Percentiles rank a stretch among this genome's conserved stretches.
phyloP scores from a whole-genome alignment of 2,113 vertebrate species.

The Struthidea cinerea region DNA sequence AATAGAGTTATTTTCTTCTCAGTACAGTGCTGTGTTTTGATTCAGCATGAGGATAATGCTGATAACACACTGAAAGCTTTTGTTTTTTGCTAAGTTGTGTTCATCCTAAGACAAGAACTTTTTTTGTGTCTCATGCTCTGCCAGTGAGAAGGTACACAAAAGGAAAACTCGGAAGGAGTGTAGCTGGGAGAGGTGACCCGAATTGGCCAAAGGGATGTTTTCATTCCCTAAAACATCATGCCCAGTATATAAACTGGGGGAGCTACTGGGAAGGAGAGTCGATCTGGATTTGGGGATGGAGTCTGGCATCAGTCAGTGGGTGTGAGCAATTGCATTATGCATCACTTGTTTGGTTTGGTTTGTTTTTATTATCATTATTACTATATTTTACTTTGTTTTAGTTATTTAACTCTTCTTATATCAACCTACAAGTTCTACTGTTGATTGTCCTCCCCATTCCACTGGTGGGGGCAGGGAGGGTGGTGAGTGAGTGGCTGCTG shows the following conservation, averaged over 20 bases:
- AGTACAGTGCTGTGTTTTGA: neutral
- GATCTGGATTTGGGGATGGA: neutral
- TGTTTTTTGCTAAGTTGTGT: accelerated
- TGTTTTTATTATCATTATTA: neutral
- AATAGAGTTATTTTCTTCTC: neutral
- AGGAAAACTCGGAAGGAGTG: neutral
- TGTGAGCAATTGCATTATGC: neutral
- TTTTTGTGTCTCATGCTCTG: neutral
- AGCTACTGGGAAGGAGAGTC: neutral
- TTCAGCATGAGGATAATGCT: neutral
- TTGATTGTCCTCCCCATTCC: neutral
- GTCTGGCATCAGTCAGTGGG: accelerated
- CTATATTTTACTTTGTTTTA: neutral
- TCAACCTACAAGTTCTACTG: neutral
- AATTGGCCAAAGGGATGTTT: neutral
- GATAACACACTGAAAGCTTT: neutral
- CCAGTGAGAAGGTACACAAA: neutral
- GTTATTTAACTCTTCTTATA: neutral
- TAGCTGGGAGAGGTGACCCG: accelerated
- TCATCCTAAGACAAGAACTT: neutral
- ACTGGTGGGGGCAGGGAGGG: neutral
- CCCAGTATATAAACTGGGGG: neutral
- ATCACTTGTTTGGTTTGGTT: neutral
- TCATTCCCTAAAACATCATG: neutral
- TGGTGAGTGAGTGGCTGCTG: neutral